Base-by-base conservation (phyloP, 2,797 vertebrate genomes). In the Enteromius radiatus region DNA sequence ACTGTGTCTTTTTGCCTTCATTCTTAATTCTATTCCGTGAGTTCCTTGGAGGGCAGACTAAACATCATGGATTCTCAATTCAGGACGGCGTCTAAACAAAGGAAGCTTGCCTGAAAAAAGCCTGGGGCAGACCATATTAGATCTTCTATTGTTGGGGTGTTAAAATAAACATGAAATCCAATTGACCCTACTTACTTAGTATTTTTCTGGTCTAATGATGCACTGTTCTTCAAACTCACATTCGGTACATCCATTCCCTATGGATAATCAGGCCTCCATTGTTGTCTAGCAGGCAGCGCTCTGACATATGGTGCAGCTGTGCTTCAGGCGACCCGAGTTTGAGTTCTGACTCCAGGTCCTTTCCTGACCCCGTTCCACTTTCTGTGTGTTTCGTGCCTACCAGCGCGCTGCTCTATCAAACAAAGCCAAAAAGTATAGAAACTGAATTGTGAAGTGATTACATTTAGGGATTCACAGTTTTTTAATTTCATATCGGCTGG, bases 1-100 rank as follows among this genome's bases (percentile, higher is more conserved):
- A 11, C 45, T n/a, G 17, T 52, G 23, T 79, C 23, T 84, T 52
- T 68, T 84, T 36, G 45, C 12, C 70, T 61, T 84, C 15, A 15
- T 26, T 75, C 45, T 65, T 26, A 64, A 75, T 75, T 75, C 17
- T 23, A 6, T 65, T 67, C 36, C 0, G 7, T 23, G 52, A 10
- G 52, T 45, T 80, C 15, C 61, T 36, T 31, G 17, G 43, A 74
- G 79, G 5, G 3, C 17, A 5, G 33, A 67, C 33, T 75, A 65
- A 82, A 54, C 71, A 54, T 38, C 8, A 74, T 15, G 17, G 67
- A 49, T 63, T 71, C 12, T 80, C 28, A 43, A 63, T 47, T 61
- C 54, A 47, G 41, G 31, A 31, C 1, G 2, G 52, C 31, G 0
- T 63, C 43, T 65, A n/a, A 49, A 52, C 43, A 74, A 81, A 74